Evolutionary conservation across 2,888 invertebrate genomes (phyloP), one percentile per base, ranked within the genome.

Genomic region (Conus canariensis): DNA sequence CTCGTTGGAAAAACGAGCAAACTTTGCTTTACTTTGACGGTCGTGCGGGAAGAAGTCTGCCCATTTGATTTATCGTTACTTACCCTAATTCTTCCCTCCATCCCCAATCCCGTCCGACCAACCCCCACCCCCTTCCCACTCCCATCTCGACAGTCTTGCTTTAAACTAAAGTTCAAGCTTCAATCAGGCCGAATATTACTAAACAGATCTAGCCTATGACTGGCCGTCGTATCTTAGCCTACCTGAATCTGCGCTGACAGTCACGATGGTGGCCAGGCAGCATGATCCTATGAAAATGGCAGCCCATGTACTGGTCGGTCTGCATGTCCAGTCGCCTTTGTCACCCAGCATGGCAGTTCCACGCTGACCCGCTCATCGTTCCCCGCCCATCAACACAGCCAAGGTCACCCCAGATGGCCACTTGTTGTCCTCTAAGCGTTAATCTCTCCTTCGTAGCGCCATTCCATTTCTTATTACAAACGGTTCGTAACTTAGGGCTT

Each of bases 241-340:
- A 86, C 86, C 86, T 60, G 86, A 86, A 67, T 86, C 86, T 86
- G 86, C 86, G 16, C 25, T 86, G 86, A 86, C 58, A 64, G 45
- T 45, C 45, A 45, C 45, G 25, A 30, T 88, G 80, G 58, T 64
- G 60, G 60, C 22, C 64, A 88, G 45, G n/a, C 80, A 59, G 8
- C 80, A 10, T 30, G 30, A 60, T 77, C 30, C 77, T 60, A 80
- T 16, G 60, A 88, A 16, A 25, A 88, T 74, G 25, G 59, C 88
- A 30, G 88, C 45, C 88, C 67, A 88, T 5, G 60, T 7, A 60
- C 80, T 58, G 19, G 64, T 64, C 74, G 60, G 80, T 30, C 60
- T 58, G 60, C 88, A 88, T 88, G 12, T 64, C 64, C 56, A 22
- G 56, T 25, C 22, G 82, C 74, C 80, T 80, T 60, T 80, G 25